Conservation (phyloP, 37 sponge, comb jelly and placozoan species). For the Chondrilla cf. caribensis region DNA sequence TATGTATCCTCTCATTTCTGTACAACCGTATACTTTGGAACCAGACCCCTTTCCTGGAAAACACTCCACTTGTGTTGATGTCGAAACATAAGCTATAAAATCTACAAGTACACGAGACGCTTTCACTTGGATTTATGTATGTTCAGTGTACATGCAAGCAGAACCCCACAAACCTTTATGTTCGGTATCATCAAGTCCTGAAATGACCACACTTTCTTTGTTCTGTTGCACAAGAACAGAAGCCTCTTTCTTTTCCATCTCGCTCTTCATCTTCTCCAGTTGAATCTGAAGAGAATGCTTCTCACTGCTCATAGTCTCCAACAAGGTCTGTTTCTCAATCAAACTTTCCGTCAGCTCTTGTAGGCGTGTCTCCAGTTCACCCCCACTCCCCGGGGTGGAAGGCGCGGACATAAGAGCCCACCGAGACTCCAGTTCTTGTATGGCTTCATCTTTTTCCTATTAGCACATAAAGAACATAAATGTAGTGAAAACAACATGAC, state of each 20-base stretch:
- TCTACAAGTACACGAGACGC: no score
- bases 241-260: neutral
- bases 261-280: constrained; percentile 56
- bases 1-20: no score
- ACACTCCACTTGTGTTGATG: no score
- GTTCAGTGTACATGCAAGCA: no score
- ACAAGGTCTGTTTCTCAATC: constrained; percentile 78
- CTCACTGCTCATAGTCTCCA: constrained; percentile 80
- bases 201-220: neutral
- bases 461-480: neutral
- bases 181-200: neutral
- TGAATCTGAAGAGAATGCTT: constrained; percentile 60
- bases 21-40: no score
- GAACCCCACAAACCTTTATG: neutral
- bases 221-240: neutral
- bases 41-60: no score
- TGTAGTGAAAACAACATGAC: no score
- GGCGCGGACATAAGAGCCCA: neutral
- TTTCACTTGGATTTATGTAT: no score
- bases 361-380: constrained; percentile 61
- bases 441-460: neutral
- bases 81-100: no score
- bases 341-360: constrained; percentile 81
- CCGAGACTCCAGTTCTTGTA: neutral
- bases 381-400: constrained; percentile 7